Evolutionary conservation across 64 coral and sea anemone species (phyloP).

Genomic region (Montipora efflorescens): DNA sequence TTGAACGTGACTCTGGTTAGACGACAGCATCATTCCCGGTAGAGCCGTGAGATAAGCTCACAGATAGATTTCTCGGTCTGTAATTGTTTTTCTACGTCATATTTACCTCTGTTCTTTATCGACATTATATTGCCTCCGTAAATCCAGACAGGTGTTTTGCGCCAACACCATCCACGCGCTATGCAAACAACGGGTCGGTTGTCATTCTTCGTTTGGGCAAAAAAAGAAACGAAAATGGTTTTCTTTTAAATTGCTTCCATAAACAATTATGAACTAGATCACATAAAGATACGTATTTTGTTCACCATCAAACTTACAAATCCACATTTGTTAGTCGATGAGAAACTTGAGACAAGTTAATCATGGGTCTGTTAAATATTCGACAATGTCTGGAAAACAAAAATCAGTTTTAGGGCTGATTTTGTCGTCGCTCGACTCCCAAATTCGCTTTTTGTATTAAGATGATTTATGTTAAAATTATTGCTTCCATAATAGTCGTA

Average conservation of each 20-base stretch:
- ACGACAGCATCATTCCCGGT: too few relatives aligned
- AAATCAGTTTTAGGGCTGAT: background rate
- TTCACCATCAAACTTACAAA: background rate
- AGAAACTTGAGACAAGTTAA: background rate
- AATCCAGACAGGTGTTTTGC: constrained; percentile 3
- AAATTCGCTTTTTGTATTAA: background rate
- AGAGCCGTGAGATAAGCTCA: background rate
- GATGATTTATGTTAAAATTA: background rate
- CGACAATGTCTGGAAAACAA: background rate
- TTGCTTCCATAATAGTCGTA: too few relatives aligned
- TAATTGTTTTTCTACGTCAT: background rate
- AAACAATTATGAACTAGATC: background rate
- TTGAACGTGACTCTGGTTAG: too few relatives aligned
- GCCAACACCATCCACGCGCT: background rate
- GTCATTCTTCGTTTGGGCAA: background rate
- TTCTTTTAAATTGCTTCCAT: background rate
- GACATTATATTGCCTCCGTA: constrained; percentile 4
- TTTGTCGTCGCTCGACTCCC: background rate
- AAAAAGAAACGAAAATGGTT: background rate
- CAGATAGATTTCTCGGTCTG: background rate
- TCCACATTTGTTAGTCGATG: background rate
- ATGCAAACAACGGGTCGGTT: background rate
- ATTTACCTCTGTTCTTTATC: background rate
- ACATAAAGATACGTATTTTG: background rate
- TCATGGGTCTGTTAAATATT: background rate